Conservation (phyloP, 2,888 invertebrate genomes). For the Lithophane ornitopus region DNA sequence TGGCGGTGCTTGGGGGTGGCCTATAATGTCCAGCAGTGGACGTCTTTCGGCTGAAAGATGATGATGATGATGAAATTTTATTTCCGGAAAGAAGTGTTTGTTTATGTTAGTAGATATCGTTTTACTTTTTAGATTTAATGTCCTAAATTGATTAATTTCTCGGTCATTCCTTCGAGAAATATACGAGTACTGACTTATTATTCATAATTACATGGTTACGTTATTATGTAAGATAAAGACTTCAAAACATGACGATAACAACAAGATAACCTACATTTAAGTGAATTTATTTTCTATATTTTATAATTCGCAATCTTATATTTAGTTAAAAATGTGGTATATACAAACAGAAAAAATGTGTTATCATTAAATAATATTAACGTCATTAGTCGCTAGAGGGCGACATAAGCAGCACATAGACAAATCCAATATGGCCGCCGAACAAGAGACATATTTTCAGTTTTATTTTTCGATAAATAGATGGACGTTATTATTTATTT, state of each 20-base stretch:
- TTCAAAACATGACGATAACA: slow-evolving; percentile 64
- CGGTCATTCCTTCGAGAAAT: neutral
- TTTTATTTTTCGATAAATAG: neutral
- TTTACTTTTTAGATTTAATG: neutral
- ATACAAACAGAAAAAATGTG: slow-evolving; percentile 30
- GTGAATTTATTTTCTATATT: slow-evolving; percentile 44
- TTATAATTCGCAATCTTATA: slow-evolving; percentile 27
- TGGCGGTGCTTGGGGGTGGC: too few relatives aligned
- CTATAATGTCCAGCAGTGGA: too few relatives aligned
- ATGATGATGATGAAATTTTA: neutral
- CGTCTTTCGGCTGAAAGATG: too few relatives aligned
- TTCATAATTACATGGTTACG: slow-evolving; percentile 30
- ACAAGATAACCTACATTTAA: slow-evolving; percentile 69
- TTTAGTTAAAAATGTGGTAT: slow-evolving; percentile 31
- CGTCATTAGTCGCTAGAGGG: slow-evolving; percentile 73
- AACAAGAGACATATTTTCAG: slow-evolving; percentile 15
- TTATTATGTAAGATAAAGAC: slow-evolving; percentile 57
- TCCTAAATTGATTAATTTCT: slow-evolving; percentile 2
- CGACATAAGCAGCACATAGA: slow-evolving; percentile 67
- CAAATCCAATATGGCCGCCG: slow-evolving; percentile 84
- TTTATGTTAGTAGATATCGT: too few relatives aligned
- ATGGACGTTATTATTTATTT: slow-evolving; percentile 9
- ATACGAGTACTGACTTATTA: slow-evolving; percentile 29
- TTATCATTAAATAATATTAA: slow-evolving; percentile 41
- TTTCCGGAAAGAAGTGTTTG: neutral